Conservation (phyloP, 1,140 invertebrate genomes). For the Bombus affinis region DNA sequence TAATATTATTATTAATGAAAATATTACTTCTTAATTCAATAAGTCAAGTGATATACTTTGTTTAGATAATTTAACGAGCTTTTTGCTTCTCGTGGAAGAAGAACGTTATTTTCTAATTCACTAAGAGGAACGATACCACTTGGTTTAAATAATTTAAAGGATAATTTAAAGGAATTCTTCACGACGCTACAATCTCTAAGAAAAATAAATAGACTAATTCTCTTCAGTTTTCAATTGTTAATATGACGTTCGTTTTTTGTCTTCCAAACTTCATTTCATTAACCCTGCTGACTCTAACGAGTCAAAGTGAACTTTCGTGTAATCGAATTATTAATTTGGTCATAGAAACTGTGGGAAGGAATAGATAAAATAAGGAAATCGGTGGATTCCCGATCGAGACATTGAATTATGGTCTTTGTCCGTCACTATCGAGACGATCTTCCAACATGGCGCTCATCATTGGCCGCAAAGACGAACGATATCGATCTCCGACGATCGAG, state of each 20-base stretch:
- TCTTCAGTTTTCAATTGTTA: too few species aligned
- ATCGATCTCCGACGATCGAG: conserved; percentile 51
- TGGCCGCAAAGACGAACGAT: conserved; percentile 27
- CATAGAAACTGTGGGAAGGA: too few species aligned
- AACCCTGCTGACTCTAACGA: background rate
- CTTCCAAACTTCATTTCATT: too few species aligned
- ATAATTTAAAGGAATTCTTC: too few species aligned
- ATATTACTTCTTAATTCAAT: too few species aligned
- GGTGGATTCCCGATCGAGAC: background rate
- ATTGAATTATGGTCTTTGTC: conserved; percentile 37
- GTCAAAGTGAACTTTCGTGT: background rate
- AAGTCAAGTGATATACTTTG: too few species aligned
- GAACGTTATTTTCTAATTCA: background rate
- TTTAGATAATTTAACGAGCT: background rate
- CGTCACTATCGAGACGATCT: conserved; percentile 35
- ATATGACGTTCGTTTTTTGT: too few species aligned
- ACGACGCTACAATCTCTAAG: too few species aligned
- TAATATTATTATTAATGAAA: too few species aligned
- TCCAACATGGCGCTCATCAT: conserved; percentile 24
- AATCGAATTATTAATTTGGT: too few species aligned
- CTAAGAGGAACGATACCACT: background rate
- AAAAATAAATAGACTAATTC: too few species aligned
- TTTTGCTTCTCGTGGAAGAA: too few species aligned
- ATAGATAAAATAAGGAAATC: background rate
- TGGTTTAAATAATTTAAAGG: background rate